Evolutionary conservation across 2,888 invertebrate genomes (phyloP).

Genomic region (Cataglyphis albicans): DNA sequence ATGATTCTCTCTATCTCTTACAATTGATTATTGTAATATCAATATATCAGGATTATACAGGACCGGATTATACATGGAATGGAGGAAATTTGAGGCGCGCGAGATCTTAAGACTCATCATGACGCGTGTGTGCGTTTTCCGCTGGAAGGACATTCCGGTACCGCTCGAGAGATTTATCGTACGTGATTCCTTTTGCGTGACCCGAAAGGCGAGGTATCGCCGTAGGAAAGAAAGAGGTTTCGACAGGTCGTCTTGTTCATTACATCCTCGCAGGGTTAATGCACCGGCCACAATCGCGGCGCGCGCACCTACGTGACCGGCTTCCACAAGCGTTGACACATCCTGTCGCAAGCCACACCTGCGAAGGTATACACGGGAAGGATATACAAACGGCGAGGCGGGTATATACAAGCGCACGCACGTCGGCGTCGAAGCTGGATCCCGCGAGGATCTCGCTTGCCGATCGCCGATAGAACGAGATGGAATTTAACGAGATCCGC

Average conservation of each 20-base stretch:
- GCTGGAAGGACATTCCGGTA: slow-evolving; percentile 43
- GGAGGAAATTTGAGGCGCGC: neutral
- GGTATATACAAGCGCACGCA: slow-evolving; percentile 10
- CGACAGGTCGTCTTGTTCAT: slow-evolving; percentile 63
- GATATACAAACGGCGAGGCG: slow-evolving; percentile 51
- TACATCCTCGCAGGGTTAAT: slow-evolving; percentile 72
- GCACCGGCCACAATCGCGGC: slow-evolving; percentile 74
- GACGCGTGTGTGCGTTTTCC: slow-evolving; percentile 4
- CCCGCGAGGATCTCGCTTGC: slow-evolving; percentile 53
- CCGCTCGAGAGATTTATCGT: slow-evolving; percentile 42
- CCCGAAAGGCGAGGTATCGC: slow-evolving; percentile 53
- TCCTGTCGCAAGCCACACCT: slow-evolving; percentile 80
- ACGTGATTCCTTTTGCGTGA: slow-evolving; percentile 27
- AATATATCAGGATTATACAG: no score
- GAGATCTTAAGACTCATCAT: neutral
- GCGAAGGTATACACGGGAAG: slow-evolving; percentile 58
- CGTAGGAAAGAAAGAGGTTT: slow-evolving; percentile 51
- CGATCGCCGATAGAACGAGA: slow-evolving; percentile 63
- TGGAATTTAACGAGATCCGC: slow-evolving; percentile 57
- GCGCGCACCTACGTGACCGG: slow-evolving; percentile 78
- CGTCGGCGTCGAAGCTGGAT: slow-evolving; percentile 32
- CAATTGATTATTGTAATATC: neutral
- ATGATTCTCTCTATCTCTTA: neutral
- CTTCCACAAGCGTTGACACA: slow-evolving; percentile 80
- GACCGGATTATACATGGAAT: neutral